Base-by-base conservation (phyloP, 2,797 vertebrate species). In the Scolopax bukidnonensis region DNA sequence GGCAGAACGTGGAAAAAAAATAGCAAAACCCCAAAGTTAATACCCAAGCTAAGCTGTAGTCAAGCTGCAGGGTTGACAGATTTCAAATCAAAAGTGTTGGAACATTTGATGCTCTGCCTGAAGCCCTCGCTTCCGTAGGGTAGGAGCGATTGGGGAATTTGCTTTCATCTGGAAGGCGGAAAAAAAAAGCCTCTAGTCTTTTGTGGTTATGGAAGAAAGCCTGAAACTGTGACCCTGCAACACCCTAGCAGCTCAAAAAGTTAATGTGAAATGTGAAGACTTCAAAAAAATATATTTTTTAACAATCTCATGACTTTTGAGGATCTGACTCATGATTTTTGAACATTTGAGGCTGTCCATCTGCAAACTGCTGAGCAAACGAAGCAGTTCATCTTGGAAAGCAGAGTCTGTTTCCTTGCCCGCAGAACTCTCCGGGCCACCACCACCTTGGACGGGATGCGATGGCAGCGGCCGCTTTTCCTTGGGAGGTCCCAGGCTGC, bases 181-280 rank as follows among this genome's bases (percentile, higher is more conserved):
- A 36, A 4, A 12, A 71, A 50, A 86, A 70, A 47, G 9, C 32
- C 65, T 90, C 38, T 6, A 32, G 50, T 38, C 41, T 54, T 54
- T 84, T 60, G 94, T 85, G 89, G 89, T 85, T 91, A 80, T 89
- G 93, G 84, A 87, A 43, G 20, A 45, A 74, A 74, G 84, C 76
- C 75, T 48, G 32, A 92, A 85, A 91, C 74, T 27, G 28, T 60
- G 78, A 94, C 57, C 75, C 51, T 0, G 0, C 43, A 75, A n/a
- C 41, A 87, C 40, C 8, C 79, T 6, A 28, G 36, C 84, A 85
- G 78, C 82, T 70, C 53, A 71, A 33, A 68, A 77, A 53, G 5
- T 23, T 56, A 70, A 79, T 23, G 78, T 61, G 40, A 64, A 77
- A 85, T 14, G 28, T 14, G 38, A 84, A 83, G 43, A 38, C 14